phyloP scores from a whole-genome alignment of 2,888 invertebrate genomes.

The Phaedon cochleariae region DNA sequence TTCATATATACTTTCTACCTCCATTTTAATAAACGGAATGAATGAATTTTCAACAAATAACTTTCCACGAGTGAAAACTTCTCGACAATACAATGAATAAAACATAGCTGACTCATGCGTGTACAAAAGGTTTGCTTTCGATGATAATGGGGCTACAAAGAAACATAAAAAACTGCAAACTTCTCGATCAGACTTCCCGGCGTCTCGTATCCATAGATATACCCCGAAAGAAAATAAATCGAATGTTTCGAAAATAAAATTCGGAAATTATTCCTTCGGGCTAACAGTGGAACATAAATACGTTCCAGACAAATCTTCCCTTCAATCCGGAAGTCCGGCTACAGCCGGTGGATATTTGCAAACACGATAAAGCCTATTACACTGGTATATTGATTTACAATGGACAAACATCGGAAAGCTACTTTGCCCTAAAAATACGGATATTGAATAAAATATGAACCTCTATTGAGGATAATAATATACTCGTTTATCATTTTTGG shows the following conservation, averaged over 20 bases:
- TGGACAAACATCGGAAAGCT: constrained; percentile 30
- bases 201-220: neutral
- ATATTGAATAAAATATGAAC: constrained; percentile 7
- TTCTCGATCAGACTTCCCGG: neutral
- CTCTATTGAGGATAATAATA: neutral
- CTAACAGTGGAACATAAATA: constrained; percentile 32
- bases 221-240: constrained; percentile 20
- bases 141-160: neutral
- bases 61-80: neutral
- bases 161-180: neutral
- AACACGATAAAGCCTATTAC: constrained; percentile 36
- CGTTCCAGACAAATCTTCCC: constrained; percentile 35
- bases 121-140: neutral
- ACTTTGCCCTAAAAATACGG: constrained; percentile 26
- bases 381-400: constrained; percentile 31
- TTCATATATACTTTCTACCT: too few species aligned
- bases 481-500: neutral
- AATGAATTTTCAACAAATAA: neutral
- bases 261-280: constrained; percentile 35
- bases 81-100: neutral
- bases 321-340: constrained; percentile 30
- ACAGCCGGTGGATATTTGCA: constrained; percentile 36
- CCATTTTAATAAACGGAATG: too few species aligned
- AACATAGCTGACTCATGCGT: neutral
- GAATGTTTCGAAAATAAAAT: constrained; percentile 33